phyloP scores from a whole-genome alignment of 1,140 invertebrate species.

The Periplaneta americana region DNA sequence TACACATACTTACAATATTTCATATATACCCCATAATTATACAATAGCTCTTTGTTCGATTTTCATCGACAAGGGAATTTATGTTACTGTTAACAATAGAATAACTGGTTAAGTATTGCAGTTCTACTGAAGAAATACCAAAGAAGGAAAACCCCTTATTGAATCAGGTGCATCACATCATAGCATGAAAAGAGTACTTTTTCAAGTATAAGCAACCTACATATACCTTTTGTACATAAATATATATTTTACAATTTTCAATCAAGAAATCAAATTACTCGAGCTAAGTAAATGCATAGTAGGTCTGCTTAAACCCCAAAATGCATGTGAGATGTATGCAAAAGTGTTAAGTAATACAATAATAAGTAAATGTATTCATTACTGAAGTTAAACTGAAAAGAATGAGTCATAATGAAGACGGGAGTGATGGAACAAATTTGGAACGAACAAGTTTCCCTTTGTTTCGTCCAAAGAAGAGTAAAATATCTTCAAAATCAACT shows the following conservation, averaged over 20 bases:
- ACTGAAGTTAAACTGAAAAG: conserved; percentile 1
- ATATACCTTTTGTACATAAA: conserved; percentile 2
- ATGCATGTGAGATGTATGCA: neutral
- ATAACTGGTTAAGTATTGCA: neutral
- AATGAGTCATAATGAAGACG: conserved; percentile 14
- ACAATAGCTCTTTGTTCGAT: neutral
- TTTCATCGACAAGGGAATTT: neutral
- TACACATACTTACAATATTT: conserved; percentile 3
- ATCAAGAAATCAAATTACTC: conserved; percentile 3
- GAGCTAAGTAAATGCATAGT: neutral
- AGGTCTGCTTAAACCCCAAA: neutral
- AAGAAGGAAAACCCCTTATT: conserved; percentile 5
- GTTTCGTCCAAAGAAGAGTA: conserved; percentile 14
- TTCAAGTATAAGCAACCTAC: conserved; percentile 1
- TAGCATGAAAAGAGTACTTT: neutral
- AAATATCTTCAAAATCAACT: neutral
- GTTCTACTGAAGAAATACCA: conserved; percentile 1
- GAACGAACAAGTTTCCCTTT: conserved; percentile 12
- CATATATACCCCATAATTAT: conserved; percentile 4
- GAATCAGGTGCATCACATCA: neutral
- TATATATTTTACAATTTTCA: neutral
- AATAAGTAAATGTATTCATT: neutral
- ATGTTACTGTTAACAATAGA: neutral
- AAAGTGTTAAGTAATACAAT: neutral
- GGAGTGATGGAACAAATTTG: conserved; percentile 1